phyloP scores from a whole-genome alignment of 2,113 vertebrate species.

The Percopsis transmontana region DNA sequence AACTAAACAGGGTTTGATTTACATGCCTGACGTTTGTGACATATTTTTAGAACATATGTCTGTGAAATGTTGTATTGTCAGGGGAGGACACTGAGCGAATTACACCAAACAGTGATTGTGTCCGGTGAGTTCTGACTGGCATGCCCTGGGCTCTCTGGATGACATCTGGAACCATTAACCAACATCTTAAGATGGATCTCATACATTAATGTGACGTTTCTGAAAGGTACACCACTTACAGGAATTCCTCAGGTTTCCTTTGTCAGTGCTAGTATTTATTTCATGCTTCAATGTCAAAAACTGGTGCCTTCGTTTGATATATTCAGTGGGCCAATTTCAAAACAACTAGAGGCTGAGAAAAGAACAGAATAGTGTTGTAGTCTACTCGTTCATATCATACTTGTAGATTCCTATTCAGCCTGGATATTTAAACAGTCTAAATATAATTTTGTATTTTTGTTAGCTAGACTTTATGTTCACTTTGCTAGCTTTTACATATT shows the following conservation, averaged over 20 bases:
- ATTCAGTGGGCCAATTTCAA: background rate
- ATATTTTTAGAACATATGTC: background rate
- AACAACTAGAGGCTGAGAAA: background rate
- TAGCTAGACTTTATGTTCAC: conserved; percentile 11
- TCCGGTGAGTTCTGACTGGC: background rate
- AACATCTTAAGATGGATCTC: background rate
- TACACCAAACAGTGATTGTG: background rate
- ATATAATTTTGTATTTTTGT: background rate
- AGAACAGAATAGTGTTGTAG: background rate
- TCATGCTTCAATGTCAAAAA: background rate
- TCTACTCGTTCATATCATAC: background rate
- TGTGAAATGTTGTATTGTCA: too few species aligned
- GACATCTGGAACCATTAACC: conserved; percentile 11
- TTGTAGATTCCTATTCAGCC: background rate
- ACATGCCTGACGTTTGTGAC: conserved; percentile 9
- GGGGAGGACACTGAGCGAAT: background rate
- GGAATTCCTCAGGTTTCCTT: background rate
- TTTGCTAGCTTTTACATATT: conserved; percentile 7
- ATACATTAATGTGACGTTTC: conserved; percentile 15
- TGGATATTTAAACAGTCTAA: background rate
- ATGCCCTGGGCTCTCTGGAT: background rate
- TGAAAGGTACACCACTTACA: conserved; percentile 8
- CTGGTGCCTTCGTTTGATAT: background rate
- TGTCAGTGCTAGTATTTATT: conserved; percentile 11
- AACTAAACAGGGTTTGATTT: conserved; percentile 3